These are phyloP conservation scores for Molorchus minor DNA, from an alignment of 2,888 invertebrate species.

Conservation along the genomic window DNA sequence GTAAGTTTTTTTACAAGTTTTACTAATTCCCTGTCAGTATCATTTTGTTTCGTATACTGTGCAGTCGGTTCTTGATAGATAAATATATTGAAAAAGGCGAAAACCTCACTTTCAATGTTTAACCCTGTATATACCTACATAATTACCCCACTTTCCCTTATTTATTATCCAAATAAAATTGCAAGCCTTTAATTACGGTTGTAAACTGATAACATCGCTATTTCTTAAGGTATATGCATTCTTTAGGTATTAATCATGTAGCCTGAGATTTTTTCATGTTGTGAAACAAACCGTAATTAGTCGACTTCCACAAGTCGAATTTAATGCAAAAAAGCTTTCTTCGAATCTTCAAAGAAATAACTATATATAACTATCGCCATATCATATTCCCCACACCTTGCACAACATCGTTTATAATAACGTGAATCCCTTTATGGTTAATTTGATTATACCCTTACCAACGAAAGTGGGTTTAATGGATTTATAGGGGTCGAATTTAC, in stretches of 20 bases:
- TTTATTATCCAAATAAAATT: slow-evolving; percentile 1
- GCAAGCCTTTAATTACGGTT: slow-evolving; percentile 8
- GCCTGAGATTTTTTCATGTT: neutral
- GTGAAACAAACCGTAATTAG: neutral
- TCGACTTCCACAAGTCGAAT: too few relatives aligned
- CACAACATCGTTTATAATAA: neutral
- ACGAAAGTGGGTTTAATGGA: neutral
- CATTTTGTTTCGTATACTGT: too few relatives aligned
- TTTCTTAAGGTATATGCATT: slow-evolving; percentile 10
- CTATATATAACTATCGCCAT: neutral
- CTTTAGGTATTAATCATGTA: neutral
- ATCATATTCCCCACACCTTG: neutral
- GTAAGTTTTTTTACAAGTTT: too few relatives aligned
- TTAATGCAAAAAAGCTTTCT: too few relatives aligned
- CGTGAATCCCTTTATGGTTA: neutral
- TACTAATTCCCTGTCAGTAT: too few relatives aligned
- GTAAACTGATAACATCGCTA: slow-evolving; percentile 5
- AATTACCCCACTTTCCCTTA: slow-evolving; percentile 8
- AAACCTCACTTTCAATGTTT: too few relatives aligned
- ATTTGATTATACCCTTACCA: neutral
- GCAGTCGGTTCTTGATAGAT: too few relatives aligned
- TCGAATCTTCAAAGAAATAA: too few relatives aligned
- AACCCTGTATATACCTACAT: too few relatives aligned
- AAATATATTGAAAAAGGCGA: too few relatives aligned
- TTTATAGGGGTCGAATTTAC: too few relatives aligned